Evolutionary conservation across 2,888 invertebrate genomes (phyloP), one percentile per base, ranked within the genome.

Genomic region (Leptopterna dolabrata): DNA sequence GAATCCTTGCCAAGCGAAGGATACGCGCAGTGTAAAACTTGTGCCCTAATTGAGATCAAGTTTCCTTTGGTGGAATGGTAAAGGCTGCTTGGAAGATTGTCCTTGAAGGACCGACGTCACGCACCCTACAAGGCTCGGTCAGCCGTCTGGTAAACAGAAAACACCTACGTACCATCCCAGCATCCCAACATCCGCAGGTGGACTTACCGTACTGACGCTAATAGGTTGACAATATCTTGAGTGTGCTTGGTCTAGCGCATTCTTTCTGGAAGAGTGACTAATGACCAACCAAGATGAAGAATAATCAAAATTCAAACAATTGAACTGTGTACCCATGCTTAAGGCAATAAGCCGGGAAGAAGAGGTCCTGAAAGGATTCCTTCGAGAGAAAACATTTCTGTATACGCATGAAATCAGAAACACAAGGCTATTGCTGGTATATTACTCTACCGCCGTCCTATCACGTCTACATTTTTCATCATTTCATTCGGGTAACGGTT

Each of bases 41-140:
- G 29, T 83, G 83, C 71, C 83, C 83, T 63, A 47, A 83, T 83
- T 63, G 83, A 47, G 71, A 70, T 36, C 83, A 83, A 81, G 83
- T 83, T 83, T 83, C 83, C 83, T 70, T 83, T 63, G 36, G 45
- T 71, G 83, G 83, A 83, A 83, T 63, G 41, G 83, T 43, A 83
- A 83, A 83, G 70, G 70, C 83, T 83, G 83, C 19, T 36, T 55
- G 29, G 24, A 30, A 30, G 24, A 71, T 70, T 41, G 83, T 83
- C 83, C 83, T 83, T 83, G 83, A 36, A 81, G 55, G 47, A 71
- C 43, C 63, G 63, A 70, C 63, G 83, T 70, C 83, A 36, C 24
- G 19, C 70, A 19, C 83, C 83, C 29, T 83, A 83, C 63, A 83
- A 70, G 83, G 83, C 36, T 71, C 51, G 55, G 55, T 55, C 83